Percentiles rank a stretch among this genome's conserved stretches.
Conservation (phyloP, 2,888 invertebrate genomes). For the Hetaerina titia region DNA sequence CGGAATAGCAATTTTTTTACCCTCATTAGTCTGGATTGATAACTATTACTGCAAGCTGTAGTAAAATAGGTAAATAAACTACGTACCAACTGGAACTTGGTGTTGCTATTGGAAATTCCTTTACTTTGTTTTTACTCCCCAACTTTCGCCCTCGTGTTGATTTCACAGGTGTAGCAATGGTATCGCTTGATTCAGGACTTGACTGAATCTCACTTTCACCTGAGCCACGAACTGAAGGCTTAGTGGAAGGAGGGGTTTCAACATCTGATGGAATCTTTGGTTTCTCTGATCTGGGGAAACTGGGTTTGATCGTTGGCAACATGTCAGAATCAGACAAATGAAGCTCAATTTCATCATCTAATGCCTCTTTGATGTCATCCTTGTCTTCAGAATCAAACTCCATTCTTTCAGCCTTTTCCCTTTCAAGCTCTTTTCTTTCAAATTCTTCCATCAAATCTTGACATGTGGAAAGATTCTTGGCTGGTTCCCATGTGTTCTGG, state of each 20-base stretch:
- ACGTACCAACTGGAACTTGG: constrained; percentile 41
- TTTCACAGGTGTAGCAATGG: background rate
- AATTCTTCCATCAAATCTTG: constrained; percentile 89
- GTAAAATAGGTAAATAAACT: too few species aligned
- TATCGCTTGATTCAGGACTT: background rate
- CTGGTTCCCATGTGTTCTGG: constrained; percentile 92
- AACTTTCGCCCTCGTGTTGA: constrained; percentile 42
- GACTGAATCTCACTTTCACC: background rate
- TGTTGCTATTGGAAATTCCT: background rate
- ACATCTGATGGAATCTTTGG: background rate
- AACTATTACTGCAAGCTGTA: too few species aligned
- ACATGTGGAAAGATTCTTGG: constrained; percentile 87
- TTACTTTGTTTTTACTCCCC: constrained; percentile 47
- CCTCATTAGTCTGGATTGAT: too few species aligned
- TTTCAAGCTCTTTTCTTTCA: constrained; percentile 85
- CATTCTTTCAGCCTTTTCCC: constrained; percentile 81
- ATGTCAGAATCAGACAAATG: background rate
- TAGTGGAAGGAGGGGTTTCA: background rate
- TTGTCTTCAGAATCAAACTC: constrained; percentile 73
- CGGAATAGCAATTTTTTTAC: too few species aligned
- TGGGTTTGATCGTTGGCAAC: background rate
- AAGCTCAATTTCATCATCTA: constrained; percentile 34
- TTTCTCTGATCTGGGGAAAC: background rate
- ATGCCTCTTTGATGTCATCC: constrained; percentile 78
- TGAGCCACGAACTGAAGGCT: background rate